These are phyloP conservation scores for Tragelaphus eurycerus DNA, from an alignment of 2,797 vertebrate genomes.

Conservation along the genomic window DNA sequence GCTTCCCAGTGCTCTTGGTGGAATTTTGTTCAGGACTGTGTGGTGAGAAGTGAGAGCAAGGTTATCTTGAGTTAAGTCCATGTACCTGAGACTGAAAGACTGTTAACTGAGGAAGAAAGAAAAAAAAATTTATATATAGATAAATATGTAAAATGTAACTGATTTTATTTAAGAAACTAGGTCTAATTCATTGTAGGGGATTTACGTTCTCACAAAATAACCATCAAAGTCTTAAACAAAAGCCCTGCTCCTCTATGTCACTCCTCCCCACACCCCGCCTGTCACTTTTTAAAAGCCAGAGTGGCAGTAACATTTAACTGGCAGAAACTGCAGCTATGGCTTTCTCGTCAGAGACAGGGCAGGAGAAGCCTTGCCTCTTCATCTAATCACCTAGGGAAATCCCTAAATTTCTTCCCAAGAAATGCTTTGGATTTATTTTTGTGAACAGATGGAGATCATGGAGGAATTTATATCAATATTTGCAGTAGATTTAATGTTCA, in stretches of 20 bases:
- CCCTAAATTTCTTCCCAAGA: slow-evolving; percentile 33
- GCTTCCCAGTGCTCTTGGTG: not conserved
- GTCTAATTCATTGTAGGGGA: not conserved
- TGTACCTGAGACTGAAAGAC: slow-evolving; percentile 44
- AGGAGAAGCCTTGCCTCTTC: not conserved
- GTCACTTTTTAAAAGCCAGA: not conserved
- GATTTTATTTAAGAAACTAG: slow-evolving; percentile 62
- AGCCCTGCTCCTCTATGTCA: not conserved
- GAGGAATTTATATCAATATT: slow-evolving; percentile 74
- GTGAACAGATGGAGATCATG: slow-evolving; percentile 75
- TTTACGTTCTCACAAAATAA: not conserved
- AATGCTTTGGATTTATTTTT: slow-evolving; percentile 72
- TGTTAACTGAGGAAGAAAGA: slow-evolving; percentile 49
- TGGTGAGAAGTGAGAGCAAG: slow-evolving; percentile 16
- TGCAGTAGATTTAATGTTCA: slow-evolving; percentile 84
- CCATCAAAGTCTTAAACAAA: not conserved
- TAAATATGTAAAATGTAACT: not conserved
- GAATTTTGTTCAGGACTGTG: slow-evolving; percentile 6
- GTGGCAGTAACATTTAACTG: not conserved
- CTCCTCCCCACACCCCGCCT: not conserved
- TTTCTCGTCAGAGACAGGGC: not conserved
- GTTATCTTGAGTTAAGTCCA: not conserved
- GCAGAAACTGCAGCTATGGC: not conserved
- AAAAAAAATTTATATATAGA: not conserved
- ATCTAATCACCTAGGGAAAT: not conserved